phyloP scores from a whole-genome alignment of 2,113 vertebrate genomes.

The Trichechus manatus region DNA sequence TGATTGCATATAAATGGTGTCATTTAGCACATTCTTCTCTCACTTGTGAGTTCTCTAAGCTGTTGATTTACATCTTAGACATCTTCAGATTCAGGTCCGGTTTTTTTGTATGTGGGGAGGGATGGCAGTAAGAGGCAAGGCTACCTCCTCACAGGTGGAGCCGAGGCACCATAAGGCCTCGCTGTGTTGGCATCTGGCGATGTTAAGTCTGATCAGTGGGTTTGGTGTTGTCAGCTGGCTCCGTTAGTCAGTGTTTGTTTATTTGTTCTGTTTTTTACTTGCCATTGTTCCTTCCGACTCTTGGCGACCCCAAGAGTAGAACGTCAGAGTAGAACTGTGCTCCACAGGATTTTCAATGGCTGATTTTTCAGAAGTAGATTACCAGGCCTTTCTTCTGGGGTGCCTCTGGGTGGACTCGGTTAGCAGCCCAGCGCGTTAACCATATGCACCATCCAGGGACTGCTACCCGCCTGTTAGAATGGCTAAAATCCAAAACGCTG shows the following conservation, averaged over 20 bases:
- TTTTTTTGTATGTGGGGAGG: neutral
- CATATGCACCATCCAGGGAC: too few species aligned
- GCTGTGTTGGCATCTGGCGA: neutral
- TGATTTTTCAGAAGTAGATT: too few species aligned
- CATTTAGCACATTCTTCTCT: neutral
- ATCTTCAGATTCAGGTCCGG: neutral
- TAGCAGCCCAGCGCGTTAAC: too few species aligned
- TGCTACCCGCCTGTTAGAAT: too few species aligned
- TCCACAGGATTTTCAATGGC: too few species aligned
- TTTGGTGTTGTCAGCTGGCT: neutral
- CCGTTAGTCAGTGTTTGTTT: neutral
- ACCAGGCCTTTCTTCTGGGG: too few species aligned
- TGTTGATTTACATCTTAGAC: neutral
- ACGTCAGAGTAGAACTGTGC: too few species aligned
- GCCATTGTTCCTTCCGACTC: too few species aligned
- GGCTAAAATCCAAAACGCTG: too few species aligned
- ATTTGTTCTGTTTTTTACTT: neutral
- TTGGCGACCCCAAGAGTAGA: too few species aligned
- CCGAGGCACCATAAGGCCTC: neutral
- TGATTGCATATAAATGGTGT: neutral
- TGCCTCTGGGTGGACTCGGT: too few species aligned
- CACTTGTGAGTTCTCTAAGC: neutral
- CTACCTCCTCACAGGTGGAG: neutral
- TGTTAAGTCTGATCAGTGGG: neutral
- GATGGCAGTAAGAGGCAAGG: neutral